A percentile compares a stretch with the other conserved stretches of the same genome.
phyloP scores from a whole-genome alignment of 2,888 invertebrate species.

The Epicampocera succincta region DNA sequence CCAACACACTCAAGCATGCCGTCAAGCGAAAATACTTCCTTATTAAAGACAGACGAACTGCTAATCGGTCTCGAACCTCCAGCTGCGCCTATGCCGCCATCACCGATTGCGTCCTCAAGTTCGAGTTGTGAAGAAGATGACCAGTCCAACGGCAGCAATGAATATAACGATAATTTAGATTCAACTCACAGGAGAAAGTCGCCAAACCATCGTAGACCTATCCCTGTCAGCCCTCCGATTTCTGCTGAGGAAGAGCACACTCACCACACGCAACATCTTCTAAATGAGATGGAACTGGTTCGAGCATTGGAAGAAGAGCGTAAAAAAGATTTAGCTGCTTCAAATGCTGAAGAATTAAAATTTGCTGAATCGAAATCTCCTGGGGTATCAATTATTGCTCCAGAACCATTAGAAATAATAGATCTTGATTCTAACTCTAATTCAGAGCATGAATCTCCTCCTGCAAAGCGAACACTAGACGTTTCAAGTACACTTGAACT shows the following conservation, averaged over 20 bases:
- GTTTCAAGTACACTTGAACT: conserved; percentile 40
- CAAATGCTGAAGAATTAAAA: conserved; percentile 74
- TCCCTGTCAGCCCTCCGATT: conserved; percentile 72
- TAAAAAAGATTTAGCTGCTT: conserved; percentile 76
- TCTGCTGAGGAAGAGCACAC: conserved; percentile 77
- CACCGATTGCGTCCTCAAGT: conserved; percentile 72
- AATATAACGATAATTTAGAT: conserved; percentile 72
- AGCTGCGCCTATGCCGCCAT: conserved; percentile 78
- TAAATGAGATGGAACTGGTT: conserved; percentile 78
- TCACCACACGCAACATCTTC: conserved; percentile 77
- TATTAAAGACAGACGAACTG: conserved; percentile 58
- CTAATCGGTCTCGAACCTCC: conserved; percentile 77
- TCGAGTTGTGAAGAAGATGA: conserved; percentile 72
- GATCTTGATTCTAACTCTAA: conserved; percentile 80
- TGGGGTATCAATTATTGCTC: conserved; percentile 75
- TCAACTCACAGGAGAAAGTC: conserved; percentile 67
- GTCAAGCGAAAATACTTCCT: conserved; percentile 70
- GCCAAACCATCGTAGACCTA: conserved; percentile 66
- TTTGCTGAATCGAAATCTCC: conserved; percentile 76
- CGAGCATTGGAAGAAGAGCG: conserved; percentile 78
- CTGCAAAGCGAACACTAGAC: conserved; percentile 63
- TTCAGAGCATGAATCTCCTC: conserved; percentile 66
- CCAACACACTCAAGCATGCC: conserved; percentile 75
- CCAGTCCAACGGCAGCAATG: conserved; percentile 73
- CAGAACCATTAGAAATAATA: conserved; percentile 79